Conservation (phyloP, 2,797 vertebrate species). For the Tapirus indicus region DNA sequence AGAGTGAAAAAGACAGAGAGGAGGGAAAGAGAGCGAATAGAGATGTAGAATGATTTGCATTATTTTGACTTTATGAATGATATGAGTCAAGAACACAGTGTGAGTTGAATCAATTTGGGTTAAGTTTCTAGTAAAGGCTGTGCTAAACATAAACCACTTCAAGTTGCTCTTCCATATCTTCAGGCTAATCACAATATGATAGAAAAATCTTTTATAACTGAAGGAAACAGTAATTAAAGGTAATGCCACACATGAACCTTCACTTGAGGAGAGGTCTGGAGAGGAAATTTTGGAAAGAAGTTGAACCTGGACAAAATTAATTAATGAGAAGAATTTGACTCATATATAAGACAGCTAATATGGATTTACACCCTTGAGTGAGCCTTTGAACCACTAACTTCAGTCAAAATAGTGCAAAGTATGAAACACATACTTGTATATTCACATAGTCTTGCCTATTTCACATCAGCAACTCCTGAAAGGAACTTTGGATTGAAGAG, state of each 20-base stretch:
- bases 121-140: background rate
- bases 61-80: background rate
- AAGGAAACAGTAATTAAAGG: background rate
- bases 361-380: background rate
- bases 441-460: background rate
- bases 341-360: background rate
- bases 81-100: background rate
- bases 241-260: background rate
- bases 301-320: background rate
- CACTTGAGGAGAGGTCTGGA: background rate
- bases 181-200: background rate
- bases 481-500: background rate
- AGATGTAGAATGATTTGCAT: background rate
- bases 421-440: background rate
- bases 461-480: background rate
- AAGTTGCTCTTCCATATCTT: background rate
- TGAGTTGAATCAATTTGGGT: background rate
- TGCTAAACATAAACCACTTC: background rate
- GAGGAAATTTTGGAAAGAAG: background rate
- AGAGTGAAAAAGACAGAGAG: background rate
- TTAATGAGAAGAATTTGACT: background rate
- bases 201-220: background rate
- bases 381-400: background rate
- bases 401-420: background rate
- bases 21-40: background rate